Evolutionary conservation across 2,797 vertebrate species (phyloP), one percentile per base, ranked within the genome.

Genomic region (Brachyalestes nurse): DNA sequence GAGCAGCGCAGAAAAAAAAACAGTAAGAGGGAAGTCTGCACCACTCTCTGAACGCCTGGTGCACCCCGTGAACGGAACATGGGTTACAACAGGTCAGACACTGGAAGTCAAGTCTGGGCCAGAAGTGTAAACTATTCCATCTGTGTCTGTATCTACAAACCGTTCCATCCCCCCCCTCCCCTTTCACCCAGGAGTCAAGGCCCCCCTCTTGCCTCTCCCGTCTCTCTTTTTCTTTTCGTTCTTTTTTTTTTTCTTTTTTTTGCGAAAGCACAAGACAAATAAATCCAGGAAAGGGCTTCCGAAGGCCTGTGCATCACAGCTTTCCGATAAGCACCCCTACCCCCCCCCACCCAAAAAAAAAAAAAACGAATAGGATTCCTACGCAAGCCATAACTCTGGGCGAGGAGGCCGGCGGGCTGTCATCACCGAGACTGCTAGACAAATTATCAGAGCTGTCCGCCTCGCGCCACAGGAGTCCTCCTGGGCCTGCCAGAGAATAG

Each of bases 81-180:
- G 90, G 94, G 95, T 95, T 93, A 95, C 90, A 88, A 93, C 91
- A 93, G 94, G 93, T 95, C 95, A 95, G 93, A 95, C 94, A 85
- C 87, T 95, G 91, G 91, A 93, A 94, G 95, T 96, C 94, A 95
- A 94, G 93, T 95, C 95, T 95, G 93, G 95, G 94, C 94, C 94
- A 94, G 91, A 93, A 93, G 82, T 90, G 93, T 92, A 93, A 93
- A 91, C 89, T 94, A 90, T 91, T 95, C 94, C 93, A 94, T 95
- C 91, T 93, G 93, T 93, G 91, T 94, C 91, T 91, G 91, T 87
- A 88, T 93, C 91, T 92, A 90, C 91, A 91, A 83, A 88, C 40
- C 84, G 71, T 79, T 72, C 45, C 71, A 19, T 76, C 40, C 62
- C 83, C 14, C 7, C 60, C 62, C 55, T 8, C 40, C 75, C 38